Evolutionary conservation across 2,797 vertebrate genomes (phyloP).

Genomic region (Prionace glauca): DNA sequence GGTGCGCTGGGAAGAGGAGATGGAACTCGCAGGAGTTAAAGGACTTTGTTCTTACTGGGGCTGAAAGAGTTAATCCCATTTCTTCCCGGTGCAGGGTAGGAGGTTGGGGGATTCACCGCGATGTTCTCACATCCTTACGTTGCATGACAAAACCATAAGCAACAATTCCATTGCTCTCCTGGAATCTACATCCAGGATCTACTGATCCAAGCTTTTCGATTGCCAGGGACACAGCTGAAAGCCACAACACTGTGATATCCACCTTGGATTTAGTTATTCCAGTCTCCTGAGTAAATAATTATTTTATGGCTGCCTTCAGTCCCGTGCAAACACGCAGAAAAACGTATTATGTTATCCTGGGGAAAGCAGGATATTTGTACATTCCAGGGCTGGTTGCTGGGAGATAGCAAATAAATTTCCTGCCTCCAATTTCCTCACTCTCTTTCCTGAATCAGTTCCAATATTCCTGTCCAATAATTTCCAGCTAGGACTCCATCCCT

Average conservation of each 20-base stretch:
- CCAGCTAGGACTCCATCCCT: not conserved
- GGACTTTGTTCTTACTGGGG: not conserved
- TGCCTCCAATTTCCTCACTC: not conserved
- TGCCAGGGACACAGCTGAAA: not conserved
- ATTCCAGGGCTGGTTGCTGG: not conserved
- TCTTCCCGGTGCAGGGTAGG: not conserved
- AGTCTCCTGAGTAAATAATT: constrained; percentile 3
- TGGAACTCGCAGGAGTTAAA: not conserved
- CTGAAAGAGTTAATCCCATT: not conserved
- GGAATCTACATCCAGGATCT: not conserved
- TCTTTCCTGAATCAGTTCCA: not conserved
- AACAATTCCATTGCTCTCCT: not conserved
- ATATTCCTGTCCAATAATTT: not conserved
- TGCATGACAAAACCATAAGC: not conserved
- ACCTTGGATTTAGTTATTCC: not conserved
- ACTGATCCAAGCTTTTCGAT: not conserved
- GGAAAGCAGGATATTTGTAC: not conserved
- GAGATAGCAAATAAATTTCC: not conserved
- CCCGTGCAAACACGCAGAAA: not conserved
- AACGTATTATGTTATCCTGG: not conserved
- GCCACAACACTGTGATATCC: not conserved
- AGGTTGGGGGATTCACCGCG: not conserved
- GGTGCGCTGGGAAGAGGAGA: not conserved
- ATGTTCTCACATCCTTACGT: no score
- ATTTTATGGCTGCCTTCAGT: not conserved